These are phyloP conservation scores for Nycticebus coucang DNA, from an alignment of 2,113 vertebrate genomes.

Conservation along the genomic window DNA sequence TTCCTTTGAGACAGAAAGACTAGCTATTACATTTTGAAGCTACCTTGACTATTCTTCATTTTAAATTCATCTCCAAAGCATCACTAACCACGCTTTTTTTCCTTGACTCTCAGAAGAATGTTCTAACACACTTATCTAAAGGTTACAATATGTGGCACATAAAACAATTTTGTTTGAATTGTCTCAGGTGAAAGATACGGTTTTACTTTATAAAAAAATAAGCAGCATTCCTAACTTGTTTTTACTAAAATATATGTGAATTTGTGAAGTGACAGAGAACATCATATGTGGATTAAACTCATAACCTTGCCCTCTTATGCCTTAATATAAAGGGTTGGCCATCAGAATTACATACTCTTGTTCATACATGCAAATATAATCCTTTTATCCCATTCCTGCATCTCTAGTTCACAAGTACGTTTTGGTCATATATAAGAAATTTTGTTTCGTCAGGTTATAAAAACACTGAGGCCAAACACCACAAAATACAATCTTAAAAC, in stretches of 20 bases:
- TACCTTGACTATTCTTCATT: background rate
- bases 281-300: background rate
- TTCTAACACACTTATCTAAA: slow-evolving; percentile 38
- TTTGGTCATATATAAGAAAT: background rate
- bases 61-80: background rate
- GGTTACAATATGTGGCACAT: slow-evolving; percentile 5
- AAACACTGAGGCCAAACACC: background rate
- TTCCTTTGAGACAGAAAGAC: slow-evolving; percentile 20
- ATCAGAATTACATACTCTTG: background rate
- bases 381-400: background rate
- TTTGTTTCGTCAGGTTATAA: background rate
- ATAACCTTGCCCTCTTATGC: background rate
- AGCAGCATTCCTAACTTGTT: background rate
- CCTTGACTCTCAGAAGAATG: background rate
- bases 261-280: background rate
- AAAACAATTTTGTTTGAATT: slow-evolving; percentile 39
- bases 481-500: background rate
- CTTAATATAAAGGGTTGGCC: background rate
- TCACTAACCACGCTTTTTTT: background rate
- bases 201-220: slow-evolving; percentile 4
- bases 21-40: slow-evolving; percentile 4
- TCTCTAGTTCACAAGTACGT: background rate
- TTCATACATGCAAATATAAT: background rate
- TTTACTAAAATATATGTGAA: background rate
- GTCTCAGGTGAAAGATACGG: background rate